These are phyloP conservation scores for Zosterops japonicus DNA, from an alignment of 2,113 vertebrate genomes.

Conservation along the genomic window DNA sequence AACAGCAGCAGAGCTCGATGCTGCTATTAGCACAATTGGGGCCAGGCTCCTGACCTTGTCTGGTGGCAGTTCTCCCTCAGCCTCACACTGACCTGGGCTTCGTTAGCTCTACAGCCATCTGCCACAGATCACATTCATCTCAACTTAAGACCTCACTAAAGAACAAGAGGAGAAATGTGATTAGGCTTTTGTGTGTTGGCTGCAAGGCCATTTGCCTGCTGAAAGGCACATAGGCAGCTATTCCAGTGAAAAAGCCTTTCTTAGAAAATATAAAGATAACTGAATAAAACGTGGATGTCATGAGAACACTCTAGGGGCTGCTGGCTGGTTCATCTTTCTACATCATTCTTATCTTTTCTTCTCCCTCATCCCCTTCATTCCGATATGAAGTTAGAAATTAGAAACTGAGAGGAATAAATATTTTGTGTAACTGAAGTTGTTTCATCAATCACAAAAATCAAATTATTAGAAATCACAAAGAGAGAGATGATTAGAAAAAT, in stretches of 20 bases:
- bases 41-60: slow-evolving; percentile 30
- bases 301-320: background rate
- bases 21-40: background rate
- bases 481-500: background rate
- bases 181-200: background rate
- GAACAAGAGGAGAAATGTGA: background rate
- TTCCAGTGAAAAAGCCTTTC: background rate
- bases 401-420: background rate
- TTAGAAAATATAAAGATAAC: background rate
- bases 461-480: no score
- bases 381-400: background rate
- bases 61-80: background rate
- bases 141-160: background rate
- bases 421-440: background rate
- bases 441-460: background rate
- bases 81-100: slow-evolving; percentile 8
- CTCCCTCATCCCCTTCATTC: rapidly evolving
- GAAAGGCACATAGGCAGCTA: background rate
- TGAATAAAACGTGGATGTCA: background rate
- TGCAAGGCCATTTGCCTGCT: background rate
- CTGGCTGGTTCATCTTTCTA: background rate
- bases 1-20: background rate
- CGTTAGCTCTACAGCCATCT: slow-evolving; percentile 42
- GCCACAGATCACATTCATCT: slow-evolving; percentile 19
- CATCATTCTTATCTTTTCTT: background rate